Conservation (phyloP, 2,888 invertebrate genomes). For the Matsumyia berberina region DNA sequence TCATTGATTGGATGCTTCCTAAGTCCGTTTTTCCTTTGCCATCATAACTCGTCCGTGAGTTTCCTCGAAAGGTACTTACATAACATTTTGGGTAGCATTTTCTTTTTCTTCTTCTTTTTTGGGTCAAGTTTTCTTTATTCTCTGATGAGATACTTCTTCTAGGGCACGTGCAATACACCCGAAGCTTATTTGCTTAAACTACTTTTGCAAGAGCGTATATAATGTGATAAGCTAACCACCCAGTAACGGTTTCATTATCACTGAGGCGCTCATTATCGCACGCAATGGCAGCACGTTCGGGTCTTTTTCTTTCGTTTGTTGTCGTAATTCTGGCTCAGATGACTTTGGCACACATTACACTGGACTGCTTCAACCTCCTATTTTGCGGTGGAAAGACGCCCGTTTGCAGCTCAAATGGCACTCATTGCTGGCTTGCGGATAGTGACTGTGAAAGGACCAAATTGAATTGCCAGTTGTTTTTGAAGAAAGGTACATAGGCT, state of each 20-base stretch:
- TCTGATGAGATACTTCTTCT: constrained; percentile 6
- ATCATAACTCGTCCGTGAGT: constrained; percentile 1
- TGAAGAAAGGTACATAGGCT: constrained; percentile 44
- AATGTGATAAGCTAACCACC: constrained; percentile 36
- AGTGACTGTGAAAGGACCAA: constrained; percentile 53
- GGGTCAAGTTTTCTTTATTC: constrained; percentile 10
- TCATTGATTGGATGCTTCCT: background rate
- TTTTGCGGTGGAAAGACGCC: constrained; percentile 34
- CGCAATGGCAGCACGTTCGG: constrained; percentile 30
- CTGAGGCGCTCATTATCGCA: constrained; percentile 12
- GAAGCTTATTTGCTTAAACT: constrained; percentile 45
- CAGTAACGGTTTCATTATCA: constrained; percentile 49
- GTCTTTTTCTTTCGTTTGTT: constrained; percentile 9
- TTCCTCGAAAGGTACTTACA: background rate
- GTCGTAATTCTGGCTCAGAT: constrained; percentile 5
- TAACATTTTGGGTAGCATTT: constrained; percentile 1
- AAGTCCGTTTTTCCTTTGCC: constrained; percentile 13
- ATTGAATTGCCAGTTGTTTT: constrained; percentile 57
- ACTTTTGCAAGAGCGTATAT: constrained; percentile 34
- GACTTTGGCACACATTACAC: constrained; percentile 25
- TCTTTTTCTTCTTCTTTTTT: background rate
- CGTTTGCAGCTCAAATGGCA: constrained; percentile 56
- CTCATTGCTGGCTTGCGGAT: constrained; percentile 47
- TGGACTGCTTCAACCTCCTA: constrained; percentile 40
- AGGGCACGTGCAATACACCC: constrained; percentile 4